Evolutionary conservation across 1,140 invertebrate species (phyloP), one percentile per base, ranked within the genome.

Genomic region (Andricus grossulariae): DNA sequence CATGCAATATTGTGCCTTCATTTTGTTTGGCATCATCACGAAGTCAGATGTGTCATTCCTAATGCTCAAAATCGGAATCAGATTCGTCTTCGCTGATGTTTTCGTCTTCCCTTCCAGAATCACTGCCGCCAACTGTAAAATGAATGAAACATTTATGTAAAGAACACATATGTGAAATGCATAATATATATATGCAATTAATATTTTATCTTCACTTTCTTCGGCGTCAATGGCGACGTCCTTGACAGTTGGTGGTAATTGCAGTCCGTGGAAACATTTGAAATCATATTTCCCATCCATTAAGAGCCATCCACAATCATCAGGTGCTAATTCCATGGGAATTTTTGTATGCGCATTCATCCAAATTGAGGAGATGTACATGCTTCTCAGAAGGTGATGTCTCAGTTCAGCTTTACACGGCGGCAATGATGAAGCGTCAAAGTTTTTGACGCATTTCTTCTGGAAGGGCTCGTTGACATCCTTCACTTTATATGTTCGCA

Each of bases 361-460:
- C 81, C 81, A 85, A 8, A 81, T 21, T 71, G 75, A 50, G 1
- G 80, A 76, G 15, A 85, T 85, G 32, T 81, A 83, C 39, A 21
- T 39, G 12, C 80, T 71, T 54, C 78, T 66, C 52, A 49, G 19
- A 16, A 82, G 60, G 19, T 83, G 80, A 32, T 80, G 76, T 25
- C 32, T 11, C 45, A 85, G 49, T 73, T 81, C 80, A 2, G 70
- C n/a, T 21, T 55, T 16, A 51, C 78, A 80, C 11, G 77, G 75
- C 55, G 77, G 77, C 78, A 86, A 75, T 45, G 50, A 70, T 60
- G 73, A 82, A 39, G 75, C 74, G 70, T 82, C 81, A 19, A 82
- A 83, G 72, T 81, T 84, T 54, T 76, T 76, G 7, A 86, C 77
- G 7, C 77, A 85, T 39, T 73, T 80, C 57, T 72, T 88, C 32